A percentile compares a stretch with the other conserved stretches of the same genome.
phyloP scores from a whole-genome alignment of 2,113 vertebrate genomes.

The Chlamydotis undulata region DNA sequence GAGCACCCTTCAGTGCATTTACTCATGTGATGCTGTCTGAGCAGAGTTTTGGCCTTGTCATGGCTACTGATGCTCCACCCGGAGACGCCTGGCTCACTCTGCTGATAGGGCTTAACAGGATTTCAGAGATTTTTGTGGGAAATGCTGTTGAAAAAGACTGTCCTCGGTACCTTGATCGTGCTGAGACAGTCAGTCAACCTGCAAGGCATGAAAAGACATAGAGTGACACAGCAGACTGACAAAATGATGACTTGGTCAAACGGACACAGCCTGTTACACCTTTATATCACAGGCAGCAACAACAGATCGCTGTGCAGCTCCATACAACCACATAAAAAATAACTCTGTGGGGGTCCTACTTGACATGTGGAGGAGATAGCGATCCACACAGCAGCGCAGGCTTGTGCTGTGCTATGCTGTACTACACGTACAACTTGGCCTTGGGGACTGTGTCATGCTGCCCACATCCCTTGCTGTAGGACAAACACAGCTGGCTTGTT shows the following conservation, averaged over 20 bases:
- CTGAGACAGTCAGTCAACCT: conserved; percentile 62
- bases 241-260: conserved; percentile 59
- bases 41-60: not conserved
- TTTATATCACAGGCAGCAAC: conserved; percentile 58
- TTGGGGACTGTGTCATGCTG: not conserved
- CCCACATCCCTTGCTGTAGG: not conserved
- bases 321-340: not conserved
- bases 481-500: not conserved
- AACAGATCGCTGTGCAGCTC: conserved; percentile 51
- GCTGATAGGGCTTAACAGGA: conserved; percentile 66
- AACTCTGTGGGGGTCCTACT: not conserved
- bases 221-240: not conserved
- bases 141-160: conserved; percentile 45
- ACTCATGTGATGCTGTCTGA: fast-evolving
- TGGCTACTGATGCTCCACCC: not conserved
- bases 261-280: conserved; percentile 32
- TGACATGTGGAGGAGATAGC: fast-evolving
- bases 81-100: conserved; percentile 17
- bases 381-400: fast-evolving
- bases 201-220: not conserved
- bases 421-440: not conserved
- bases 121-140: conserved; percentile 47
- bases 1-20: conserved; percentile 33
- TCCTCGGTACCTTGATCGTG: conserved; percentile 46
- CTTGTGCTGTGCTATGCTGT: not conserved